These are phyloP conservation scores for Netelia fuscicornis DNA, from an alignment of 2,888 invertebrate species.

Conservation along the genomic window DNA sequence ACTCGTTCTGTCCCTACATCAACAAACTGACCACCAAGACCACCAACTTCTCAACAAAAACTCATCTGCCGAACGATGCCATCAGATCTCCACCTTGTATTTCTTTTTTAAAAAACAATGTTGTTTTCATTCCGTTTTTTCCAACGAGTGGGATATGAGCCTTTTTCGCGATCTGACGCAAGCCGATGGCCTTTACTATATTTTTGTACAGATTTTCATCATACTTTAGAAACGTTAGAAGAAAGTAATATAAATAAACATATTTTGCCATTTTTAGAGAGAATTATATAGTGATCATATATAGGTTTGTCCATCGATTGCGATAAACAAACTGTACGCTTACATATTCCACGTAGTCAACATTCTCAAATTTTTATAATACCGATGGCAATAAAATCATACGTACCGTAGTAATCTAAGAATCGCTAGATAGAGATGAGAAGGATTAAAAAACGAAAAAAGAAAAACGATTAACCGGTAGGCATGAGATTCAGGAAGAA, in stretches of 20 bases:
- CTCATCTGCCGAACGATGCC: constrained; percentile 77
- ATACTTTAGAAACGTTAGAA: constrained; percentile 58
- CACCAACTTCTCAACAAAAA: constrained; percentile 76
- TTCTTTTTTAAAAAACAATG: constrained; percentile 54
- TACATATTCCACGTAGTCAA: constrained; percentile 45
- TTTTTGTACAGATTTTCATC: constrained; percentile 72
- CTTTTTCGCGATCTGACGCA: constrained; percentile 45
- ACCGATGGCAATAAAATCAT: constrained; percentile 64
- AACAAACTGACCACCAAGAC: constrained; percentile 75
- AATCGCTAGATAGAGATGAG: constrained; percentile 9
- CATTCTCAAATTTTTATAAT: constrained; percentile 45
- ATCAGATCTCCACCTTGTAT: constrained; percentile 73
- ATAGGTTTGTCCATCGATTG: constrained; percentile 55
- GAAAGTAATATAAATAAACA: constrained; percentile 56
- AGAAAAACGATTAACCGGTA: neutral
- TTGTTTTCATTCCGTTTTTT: constrained; percentile 26
- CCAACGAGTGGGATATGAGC: constrained; percentile 32
- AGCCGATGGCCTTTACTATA: constrained; percentile 66
- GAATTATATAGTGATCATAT: constrained; percentile 45
- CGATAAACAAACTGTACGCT: constrained; percentile 59
- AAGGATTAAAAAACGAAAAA: neutral
- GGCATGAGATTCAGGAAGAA: constrained; percentile 6
- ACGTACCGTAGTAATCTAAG: constrained; percentile 29
- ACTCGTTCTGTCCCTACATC: constrained; percentile 75
- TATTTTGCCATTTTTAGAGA: constrained; percentile 67